Conservation (phyloP, 2,888 invertebrate species). For the Parnassius orleans region DNA sequence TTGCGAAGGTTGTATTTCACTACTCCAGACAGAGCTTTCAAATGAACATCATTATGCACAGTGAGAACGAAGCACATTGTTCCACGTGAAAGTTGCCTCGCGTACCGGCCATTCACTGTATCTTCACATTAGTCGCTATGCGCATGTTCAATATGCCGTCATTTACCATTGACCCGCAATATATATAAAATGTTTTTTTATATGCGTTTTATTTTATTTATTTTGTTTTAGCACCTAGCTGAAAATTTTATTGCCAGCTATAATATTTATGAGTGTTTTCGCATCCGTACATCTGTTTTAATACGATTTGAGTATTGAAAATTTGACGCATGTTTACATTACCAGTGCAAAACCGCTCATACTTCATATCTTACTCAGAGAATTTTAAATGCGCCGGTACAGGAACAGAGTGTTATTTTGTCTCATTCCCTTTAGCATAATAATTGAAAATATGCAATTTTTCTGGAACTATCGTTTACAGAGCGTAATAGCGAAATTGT, state of each 20-base stretch:
- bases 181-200: constrained; percentile 3
- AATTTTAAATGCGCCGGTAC: constrained; percentile 10
- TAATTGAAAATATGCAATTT: no score
- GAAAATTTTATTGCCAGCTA: constrained; percentile 42
- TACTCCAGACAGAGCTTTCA: constrained; percentile 20
- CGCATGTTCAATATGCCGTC: constrained; percentile 12
- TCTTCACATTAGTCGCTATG: constrained; percentile 12
- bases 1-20: constrained; percentile 10
- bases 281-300: constrained; percentile 35
- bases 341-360: constrained; percentile 28
- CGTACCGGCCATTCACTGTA: constrained; percentile 8
- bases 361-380: constrained; percentile 28
- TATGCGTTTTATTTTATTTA: constrained; percentile 34
- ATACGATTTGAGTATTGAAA: background rate
- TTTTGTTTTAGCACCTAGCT: constrained; percentile 40
- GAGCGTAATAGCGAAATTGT: constrained; percentile 37
- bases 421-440: no score
- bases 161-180: constrained; percentile 5
- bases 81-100: constrained; percentile 18
- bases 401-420: background rate
- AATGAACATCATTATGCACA: constrained; percentile 25
- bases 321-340: constrained; percentile 15
- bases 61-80: constrained; percentile 17
- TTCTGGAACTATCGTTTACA: no score
- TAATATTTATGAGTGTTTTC: constrained; percentile 42